Evolutionary conservation across 1,140 invertebrate genomes (phyloP).

Genomic region (Melitaea cinxia): DNA sequence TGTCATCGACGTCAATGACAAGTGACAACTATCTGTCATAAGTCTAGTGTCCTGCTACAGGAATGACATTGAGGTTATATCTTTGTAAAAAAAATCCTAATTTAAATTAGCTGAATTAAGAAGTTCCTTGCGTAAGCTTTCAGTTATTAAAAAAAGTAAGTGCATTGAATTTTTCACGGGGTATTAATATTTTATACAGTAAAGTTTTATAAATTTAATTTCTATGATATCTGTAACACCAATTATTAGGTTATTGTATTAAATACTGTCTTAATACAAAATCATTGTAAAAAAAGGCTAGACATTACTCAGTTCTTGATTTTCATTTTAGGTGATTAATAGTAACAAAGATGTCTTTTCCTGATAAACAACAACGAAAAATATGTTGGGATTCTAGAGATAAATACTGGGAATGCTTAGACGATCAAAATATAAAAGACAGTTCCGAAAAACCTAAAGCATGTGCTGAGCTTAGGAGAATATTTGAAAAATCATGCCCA

Average conservation of each 20-base stretch:
- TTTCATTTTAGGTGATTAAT: conserved; percentile 34
- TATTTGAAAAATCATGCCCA: conserved; percentile 93
- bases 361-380: conserved; percentile 89
- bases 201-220: neutral
- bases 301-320: conserved; percentile 12
- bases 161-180: neutral
- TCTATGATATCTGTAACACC: neutral
- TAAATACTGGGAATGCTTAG: conserved; percentile 94
- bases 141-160: conserved; percentile 18
- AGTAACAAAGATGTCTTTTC: conserved; percentile 88
- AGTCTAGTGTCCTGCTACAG: neutral
- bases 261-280: neutral
- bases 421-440: conserved; percentile 83
- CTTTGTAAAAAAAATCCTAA: conserved; percentile 4
- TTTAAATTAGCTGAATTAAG: conserved; percentile 16
- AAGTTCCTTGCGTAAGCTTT: conserved; percentile 12
- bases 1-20: too few relatives aligned
- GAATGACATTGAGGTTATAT: conserved; percentile 22
- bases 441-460: conserved; percentile 76
- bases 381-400: conserved; percentile 93
- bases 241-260: neutral
- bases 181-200: neutral
- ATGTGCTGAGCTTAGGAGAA: conserved; percentile 88
- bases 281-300: neutral
- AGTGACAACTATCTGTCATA: too few relatives aligned